Conservation (phyloP, 2,797 vertebrate genomes). For the Eleutherodactylus coqui region DNA sequence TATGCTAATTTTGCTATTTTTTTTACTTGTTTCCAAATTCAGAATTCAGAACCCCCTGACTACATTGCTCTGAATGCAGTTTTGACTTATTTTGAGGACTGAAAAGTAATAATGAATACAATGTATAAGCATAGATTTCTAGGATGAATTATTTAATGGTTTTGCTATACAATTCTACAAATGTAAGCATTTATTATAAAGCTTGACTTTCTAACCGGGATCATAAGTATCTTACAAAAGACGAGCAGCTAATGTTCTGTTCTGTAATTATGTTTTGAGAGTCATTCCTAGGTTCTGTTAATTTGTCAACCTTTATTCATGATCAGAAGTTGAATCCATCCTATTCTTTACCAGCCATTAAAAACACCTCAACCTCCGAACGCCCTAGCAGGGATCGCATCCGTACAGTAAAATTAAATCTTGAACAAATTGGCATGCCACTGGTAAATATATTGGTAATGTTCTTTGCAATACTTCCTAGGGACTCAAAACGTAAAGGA, state of each 20-base stretch:
- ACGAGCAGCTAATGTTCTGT: not conserved
- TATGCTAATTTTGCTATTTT: too few species aligned
- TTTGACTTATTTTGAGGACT: not conserved
- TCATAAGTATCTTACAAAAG: not conserved
- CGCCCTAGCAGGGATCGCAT: conserved; percentile 61
- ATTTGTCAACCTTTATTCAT: conserved; percentile 30
- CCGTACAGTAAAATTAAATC: conserved; percentile 60
- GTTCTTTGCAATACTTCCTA: conserved; percentile 56
- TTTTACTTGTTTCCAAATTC: too few species aligned
- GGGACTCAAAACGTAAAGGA: conserved; percentile 57
- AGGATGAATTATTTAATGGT: not conserved
- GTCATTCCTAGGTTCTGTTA: not conserved
- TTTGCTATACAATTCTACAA: not conserved
- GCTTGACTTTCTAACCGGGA: not conserved
- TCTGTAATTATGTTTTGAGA: not conserved
- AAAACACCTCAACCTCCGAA: conserved; percentile 37
- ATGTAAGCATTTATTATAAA: not conserved
- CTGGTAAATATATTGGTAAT: conserved; percentile 56
- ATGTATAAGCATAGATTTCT: not conserved
- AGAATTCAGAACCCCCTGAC: too few species aligned
- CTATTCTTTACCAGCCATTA: conserved; percentile 23
- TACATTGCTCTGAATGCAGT: not conserved
- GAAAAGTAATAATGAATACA: not conserved
- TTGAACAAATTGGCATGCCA: conserved; percentile 64
- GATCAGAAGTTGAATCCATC: not conserved